Evolutionary conservation across 2,113 vertebrate genomes (phyloP).

Genomic region (Lophura nycthemera): DNA sequence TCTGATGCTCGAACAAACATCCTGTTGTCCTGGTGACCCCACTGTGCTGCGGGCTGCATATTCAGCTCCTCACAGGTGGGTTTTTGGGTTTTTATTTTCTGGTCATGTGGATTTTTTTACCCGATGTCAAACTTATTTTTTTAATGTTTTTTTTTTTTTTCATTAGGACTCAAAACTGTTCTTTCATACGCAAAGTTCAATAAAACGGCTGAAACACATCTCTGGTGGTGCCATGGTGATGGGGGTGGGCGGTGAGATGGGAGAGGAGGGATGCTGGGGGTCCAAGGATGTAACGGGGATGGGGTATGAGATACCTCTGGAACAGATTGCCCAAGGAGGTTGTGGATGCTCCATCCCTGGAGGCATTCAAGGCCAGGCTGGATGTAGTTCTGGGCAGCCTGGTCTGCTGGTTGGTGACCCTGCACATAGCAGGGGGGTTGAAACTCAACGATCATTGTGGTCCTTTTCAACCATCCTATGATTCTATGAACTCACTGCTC

Average conservation of each 20-base stretch:
- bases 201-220: conserved; percentile 27
- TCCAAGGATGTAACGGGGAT: not conserved
- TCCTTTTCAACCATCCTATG: no score
- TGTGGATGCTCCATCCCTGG: no score
- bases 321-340: no score
- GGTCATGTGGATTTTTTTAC: not conserved
- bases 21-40: not conserved
- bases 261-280: fast-evolving
- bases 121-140: conserved; percentile 64
- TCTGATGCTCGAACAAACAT: conserved; percentile 35
- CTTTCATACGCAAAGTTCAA: conserved; percentile 61
- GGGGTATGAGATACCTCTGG: not conserved
- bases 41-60: not conserved
- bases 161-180: conserved; percentile 52
- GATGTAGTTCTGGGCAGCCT: no score
- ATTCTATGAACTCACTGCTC: not conserved
- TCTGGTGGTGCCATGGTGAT: not conserved
- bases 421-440: no score
- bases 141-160: conserved; percentile 5
- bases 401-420: no score
- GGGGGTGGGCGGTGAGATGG: fast-evolving
- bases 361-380: no score
- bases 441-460: no score
- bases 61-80: conserved; percentile 6
- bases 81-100: not conserved